Evolutionary conservation across 2,797 vertebrate genomes (phyloP), one percentile per base, ranked within the genome.

Genomic region (Sebastes hubbsi): DNA sequence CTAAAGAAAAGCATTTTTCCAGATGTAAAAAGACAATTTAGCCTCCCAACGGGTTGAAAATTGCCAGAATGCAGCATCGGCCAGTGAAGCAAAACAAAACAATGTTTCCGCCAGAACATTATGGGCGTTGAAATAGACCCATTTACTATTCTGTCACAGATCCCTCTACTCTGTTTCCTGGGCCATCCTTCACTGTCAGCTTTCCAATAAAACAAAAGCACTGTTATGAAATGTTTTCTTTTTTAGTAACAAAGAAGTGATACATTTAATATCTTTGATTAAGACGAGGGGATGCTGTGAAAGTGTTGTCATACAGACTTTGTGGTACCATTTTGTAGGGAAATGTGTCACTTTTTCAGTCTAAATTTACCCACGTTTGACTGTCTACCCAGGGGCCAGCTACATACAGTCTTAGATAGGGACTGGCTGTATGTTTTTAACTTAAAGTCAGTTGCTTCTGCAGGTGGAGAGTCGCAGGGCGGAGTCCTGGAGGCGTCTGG

Each of bases 401-500:
- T 36, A 36, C 1, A 36, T 36, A 36, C 36, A 36, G 36, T 36
- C 36, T 36, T 36, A 36, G 34, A 36, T 36, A 5, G 36, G 36
- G 49, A 52, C 20, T 20, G n/a, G 49, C 49, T 52, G 20, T 49
- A 0, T 52, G 49, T 20, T 29, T 60, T 49, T 77, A 8, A 71
- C 30, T 64, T 3, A 4, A 9, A 7, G 8, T 22, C 34, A 10
- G 76, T 66, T 49, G 59, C 55, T 30, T 78, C 7, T 20, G 46
- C 83, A 86, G 87, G 84, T 14, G 94, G 94, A 89, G 94, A 96
- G 85, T 95, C 87, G 81, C 97, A 97, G 86, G 92, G 95, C 34
- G 95, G 94, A 80, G 93, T 84, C 66, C 93, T 96, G 75, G 97
- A 98, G 78, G 75, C 89, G 20, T 91, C 95, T 65, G 96, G 95